Evolutionary conservation across 2,797 vertebrate genomes (phyloP).

Genomic region (Enteromius treurensis): DNA sequence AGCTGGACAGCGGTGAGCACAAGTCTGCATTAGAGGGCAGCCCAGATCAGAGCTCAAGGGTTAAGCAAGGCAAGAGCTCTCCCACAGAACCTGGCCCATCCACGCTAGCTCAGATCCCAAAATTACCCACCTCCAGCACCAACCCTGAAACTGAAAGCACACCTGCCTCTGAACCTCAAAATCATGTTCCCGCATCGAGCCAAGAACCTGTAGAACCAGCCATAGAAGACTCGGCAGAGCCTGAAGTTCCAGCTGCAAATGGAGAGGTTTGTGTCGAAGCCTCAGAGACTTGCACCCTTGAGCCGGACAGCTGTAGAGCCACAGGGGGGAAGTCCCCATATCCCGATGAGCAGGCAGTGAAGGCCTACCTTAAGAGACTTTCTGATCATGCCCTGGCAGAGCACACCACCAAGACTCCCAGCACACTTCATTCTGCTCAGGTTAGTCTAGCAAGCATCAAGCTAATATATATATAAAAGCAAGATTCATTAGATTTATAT

Average conservation of each 20-base stretch:
- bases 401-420: slow-evolving; percentile 62
- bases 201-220: slow-evolving; percentile 22
- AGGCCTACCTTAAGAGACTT: slow-evolving; percentile 80
- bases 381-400: slow-evolving; percentile 76
- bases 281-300: not conserved
- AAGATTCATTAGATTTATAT: not conserved
- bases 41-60: not conserved
- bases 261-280: slow-evolving; percentile 53
- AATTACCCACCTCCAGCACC: slow-evolving; percentile 43
- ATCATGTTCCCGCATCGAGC: not conserved
- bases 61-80: slow-evolving; percentile 61
- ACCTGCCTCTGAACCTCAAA: slow-evolving; percentile 14
- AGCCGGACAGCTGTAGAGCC: slow-evolving; percentile 11
- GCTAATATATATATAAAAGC: not conserved
- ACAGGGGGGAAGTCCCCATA: slow-evolving; percentile 67
- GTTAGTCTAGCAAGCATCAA: slow-evolving; percentile 65
- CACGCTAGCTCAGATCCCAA: slow-evolving; percentile 30
- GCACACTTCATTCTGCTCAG: slow-evolving; percentile 70
- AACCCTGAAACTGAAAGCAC: slow-evolving; percentile 24
- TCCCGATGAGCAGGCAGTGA: slow-evolving; percentile 81
- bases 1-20: slow-evolving; percentile 74
- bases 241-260: slow-evolving; percentile 31
- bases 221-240: slow-evolving; percentile 53
- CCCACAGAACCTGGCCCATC: slow-evolving; percentile 71
- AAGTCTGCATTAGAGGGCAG: slow-evolving; percentile 46